Evolutionary conservation across 2,888 invertebrate genomes (phyloP).

Genomic region (Bunonema sp.): DNA sequence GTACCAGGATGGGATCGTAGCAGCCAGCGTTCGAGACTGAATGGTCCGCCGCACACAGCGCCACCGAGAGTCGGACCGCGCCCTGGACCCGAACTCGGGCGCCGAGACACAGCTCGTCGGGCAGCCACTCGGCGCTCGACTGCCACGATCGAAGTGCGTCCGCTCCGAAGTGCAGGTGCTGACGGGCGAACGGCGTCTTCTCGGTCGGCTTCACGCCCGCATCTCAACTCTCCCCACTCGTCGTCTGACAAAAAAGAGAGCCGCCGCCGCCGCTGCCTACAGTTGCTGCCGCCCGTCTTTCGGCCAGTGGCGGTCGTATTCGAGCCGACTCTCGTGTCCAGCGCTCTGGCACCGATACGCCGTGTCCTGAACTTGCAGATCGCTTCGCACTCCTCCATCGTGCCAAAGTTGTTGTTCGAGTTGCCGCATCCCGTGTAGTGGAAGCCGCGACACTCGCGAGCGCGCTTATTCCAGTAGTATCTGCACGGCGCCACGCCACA

Average conservation of each 20-base stretch:
- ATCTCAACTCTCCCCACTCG: constrained; percentile 2
- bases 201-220: constrained; percentile 7
- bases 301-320: not conserved
- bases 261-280: not conserved
- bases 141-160: no score
- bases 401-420: constrained; percentile 25
- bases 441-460: constrained; percentile 22
- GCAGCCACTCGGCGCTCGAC: no score
- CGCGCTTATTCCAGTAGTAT: constrained; percentile 18
- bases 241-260: not conserved
- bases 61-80: no score
- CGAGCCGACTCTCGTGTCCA: not conserved
- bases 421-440: constrained; percentile 41
- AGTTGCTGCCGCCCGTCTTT: not conserved
- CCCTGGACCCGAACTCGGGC: no score
- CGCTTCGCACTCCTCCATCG: constrained; percentile 20
- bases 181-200: constrained; percentile 1
- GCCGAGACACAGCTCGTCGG: no score
- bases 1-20: no score
- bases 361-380: constrained; percentile 3
- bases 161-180: constrained; percentile 5
- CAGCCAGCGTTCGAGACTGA: no score
- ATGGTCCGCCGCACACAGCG: no score
- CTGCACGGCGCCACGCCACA: no score
- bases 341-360: not conserved